Conservation (phyloP, 30 jellyfish, hydroid and myxozoan species). For the Morbakka virulenta region DNA sequence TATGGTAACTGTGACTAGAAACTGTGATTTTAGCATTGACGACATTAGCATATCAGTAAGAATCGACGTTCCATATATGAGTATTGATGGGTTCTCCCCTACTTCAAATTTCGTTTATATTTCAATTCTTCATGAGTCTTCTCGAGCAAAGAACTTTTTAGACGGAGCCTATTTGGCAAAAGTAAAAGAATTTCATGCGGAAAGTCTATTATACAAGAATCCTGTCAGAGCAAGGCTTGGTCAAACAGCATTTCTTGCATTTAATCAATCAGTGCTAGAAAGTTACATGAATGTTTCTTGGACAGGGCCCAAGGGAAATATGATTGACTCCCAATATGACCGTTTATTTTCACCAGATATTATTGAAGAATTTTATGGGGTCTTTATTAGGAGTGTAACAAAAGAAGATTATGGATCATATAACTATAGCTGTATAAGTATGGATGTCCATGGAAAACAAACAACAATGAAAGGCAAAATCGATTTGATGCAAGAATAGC, state of each 20-base stretch:
- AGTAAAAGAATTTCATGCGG: not conserved
- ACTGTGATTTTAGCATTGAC: not conserved
- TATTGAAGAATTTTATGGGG: not conserved
- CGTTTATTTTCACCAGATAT: not conserved
- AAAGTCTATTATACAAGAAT: not conserved
- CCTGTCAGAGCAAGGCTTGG: not conserved
- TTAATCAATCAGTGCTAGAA: not conserved
- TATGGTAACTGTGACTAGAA: not conserved
- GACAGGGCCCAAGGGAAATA: not conserved
- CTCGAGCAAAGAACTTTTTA: not conserved
- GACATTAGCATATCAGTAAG: not conserved
- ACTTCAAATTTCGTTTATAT: not conserved
- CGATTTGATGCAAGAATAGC: not conserved
- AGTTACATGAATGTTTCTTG: constrained; percentile 4
- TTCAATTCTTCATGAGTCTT: not conserved
- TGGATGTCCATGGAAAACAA: not conserved
- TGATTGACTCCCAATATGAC: not conserved
- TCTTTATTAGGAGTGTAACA: not conserved
- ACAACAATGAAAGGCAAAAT: not conserved
- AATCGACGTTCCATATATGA: not conserved
- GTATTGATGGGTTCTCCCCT: not conserved
- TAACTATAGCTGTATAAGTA: not conserved
- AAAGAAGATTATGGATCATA: not conserved
- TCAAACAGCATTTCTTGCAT: not conserved
- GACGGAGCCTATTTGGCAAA: not conserved